Evolutionary conservation across 2,113 vertebrate genomes (phyloP).

Genomic region (Monopterus albus): DNA sequence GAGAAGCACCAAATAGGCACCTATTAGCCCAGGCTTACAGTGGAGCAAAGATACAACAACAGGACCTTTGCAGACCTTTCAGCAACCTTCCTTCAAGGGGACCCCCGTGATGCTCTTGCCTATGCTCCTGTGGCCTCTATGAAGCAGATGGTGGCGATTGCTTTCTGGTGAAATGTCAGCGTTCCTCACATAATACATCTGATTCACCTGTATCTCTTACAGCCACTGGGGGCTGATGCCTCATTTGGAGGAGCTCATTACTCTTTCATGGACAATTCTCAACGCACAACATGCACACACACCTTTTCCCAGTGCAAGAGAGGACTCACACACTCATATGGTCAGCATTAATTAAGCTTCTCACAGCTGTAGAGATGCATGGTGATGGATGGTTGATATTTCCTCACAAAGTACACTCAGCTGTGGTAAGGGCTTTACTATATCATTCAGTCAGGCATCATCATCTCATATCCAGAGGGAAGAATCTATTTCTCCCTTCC

Average conservation of each 20-base stretch:
- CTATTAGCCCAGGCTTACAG: slow-evolving; percentile 20
- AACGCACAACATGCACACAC: slow-evolving; percentile 16
- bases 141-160: slow-evolving; percentile 39
- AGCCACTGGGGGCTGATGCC: slow-evolving; percentile 48
- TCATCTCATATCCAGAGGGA: slow-evolving; percentile 47
- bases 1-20: slow-evolving; percentile 16
- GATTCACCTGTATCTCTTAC: slow-evolving; percentile 32
- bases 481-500: slow-evolving; percentile 52
- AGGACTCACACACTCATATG: slow-evolving; percentile 45
- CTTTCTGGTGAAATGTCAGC: slow-evolving; percentile 60
- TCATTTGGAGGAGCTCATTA: slow-evolving; percentile 70
- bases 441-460: slow-evolving; percentile 51
- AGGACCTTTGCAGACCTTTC: slow-evolving; percentile 15
- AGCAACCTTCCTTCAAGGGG: neutral
- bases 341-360: slow-evolving; percentile 64
- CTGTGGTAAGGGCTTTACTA: slow-evolving; percentile 36
- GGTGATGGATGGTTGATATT: slow-evolving; percentile 67
- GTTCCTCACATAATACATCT: slow-evolving; percentile 37
- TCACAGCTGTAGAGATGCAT: slow-evolving; percentile 30
- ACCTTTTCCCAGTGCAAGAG: slow-evolving; percentile 15
- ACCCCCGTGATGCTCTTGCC: neutral
- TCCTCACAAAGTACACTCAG: slow-evolving; percentile 37
- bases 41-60: slow-evolving; percentile 11
- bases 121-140: slow-evolving; percentile 4
- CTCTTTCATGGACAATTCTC: slow-evolving; percentile 53